Base-by-base conservation (phyloP, 2,797 vertebrate genomes). In the Heteromormyrus szaboi region DNA sequence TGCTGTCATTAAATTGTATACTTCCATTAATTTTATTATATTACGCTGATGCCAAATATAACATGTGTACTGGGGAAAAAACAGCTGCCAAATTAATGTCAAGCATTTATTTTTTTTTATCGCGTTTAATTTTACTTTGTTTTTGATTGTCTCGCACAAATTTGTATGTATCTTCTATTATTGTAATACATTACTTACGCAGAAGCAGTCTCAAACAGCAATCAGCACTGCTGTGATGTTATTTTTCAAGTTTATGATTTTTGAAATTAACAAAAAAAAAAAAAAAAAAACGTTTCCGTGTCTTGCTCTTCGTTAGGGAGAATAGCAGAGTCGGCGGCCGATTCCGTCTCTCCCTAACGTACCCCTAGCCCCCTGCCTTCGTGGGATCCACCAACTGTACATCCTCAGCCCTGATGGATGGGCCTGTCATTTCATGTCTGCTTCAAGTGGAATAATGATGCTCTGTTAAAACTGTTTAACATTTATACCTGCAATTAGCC, bases 341-440 rank as follows among this genome's bases (percentile, higher is more conserved):
- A 17, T 62, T 59, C 51, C 54, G 33, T 41, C 68, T 84, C 86
- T 68, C 65, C 90, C 92, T 88, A 90, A 91, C 91, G 84, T 65
- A 50, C 46, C 41, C 59, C 19, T n/a, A 68, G 89, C 88, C 81
- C 83, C 87, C 81, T 85, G 83, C 48, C 83, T 89, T 89, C 88
- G 90, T 51, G 51, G 89, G 68, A 91, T 89, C 87, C 87, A 89
- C 91, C 90, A 90, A 88, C 85, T 90, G 91, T 94, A 56, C 37
- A 86, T 86, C 33, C 94, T 94, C 95, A 94, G 90, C 91, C 91
- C 91, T 94, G 95, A 95, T 94, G 90, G 93, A 95, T 94, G 93
- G 90, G 93, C 91, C 88, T 92, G 85, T 91, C 90, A 90, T 89
- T 91, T 92, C 92, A 91, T 92, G 90, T 88, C 92, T 92, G 91